phyloP scores from a whole-genome alignment of 2,797 vertebrate genomes.

The Picus viridis region DNA sequence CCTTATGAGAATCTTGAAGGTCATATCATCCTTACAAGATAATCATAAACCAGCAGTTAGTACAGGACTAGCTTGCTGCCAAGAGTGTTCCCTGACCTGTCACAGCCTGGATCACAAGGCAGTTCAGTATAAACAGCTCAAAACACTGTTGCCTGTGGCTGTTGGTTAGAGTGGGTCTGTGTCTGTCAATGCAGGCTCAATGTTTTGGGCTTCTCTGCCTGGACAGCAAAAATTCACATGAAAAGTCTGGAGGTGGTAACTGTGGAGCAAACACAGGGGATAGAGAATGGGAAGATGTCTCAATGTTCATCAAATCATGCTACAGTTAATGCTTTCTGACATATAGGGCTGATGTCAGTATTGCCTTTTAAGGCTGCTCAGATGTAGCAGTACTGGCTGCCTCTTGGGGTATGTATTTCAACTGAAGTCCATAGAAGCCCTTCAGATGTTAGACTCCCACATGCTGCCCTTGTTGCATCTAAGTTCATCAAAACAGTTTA shows the following conservation, averaged over 20 bases:
- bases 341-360: background rate
- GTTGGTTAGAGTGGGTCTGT: background rate
- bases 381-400: background rate
- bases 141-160: background rate
- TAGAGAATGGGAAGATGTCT: background rate
- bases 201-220: background rate
- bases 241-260: background rate
- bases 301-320: background rate
- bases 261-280: background rate
- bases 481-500: background rate
- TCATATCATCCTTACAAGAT: rapidly evolving
- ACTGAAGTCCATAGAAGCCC: background rate
- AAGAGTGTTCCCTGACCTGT: background rate
- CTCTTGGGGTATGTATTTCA: background rate
- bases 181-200: background rate
- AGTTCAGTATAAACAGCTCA: background rate
- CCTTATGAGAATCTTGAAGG: background rate
- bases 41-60: background rate
- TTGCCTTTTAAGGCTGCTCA: background rate
- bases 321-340: background rate
- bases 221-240: background rate
- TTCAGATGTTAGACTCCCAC: background rate
- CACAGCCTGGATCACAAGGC: background rate
- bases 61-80: background rate
- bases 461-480: background rate